Conservation (phyloP, 2,797 vertebrate species). For the Apodemus agrarius region DNA sequence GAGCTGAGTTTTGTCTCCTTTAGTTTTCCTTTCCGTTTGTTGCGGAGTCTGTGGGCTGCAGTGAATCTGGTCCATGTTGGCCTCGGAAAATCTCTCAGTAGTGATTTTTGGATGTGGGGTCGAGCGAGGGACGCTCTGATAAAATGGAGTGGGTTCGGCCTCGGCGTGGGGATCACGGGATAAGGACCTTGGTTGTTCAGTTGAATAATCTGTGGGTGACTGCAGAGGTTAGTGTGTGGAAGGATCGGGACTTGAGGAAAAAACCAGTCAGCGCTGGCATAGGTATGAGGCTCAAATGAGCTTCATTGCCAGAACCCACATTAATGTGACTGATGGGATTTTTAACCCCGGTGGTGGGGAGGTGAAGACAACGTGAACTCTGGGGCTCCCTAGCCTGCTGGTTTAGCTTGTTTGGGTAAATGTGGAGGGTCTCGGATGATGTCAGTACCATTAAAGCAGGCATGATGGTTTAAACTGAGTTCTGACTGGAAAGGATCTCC, state of each 20-base stretch:
- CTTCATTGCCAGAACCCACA: not conserved
- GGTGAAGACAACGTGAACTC: too few species aligned
- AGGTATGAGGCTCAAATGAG: not conserved
- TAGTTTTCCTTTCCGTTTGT: not conserved
- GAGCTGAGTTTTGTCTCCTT: slow-evolving; percentile 13
- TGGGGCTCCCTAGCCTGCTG: not conserved
- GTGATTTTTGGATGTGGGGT: accelerated
- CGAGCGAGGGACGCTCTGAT: accelerated
- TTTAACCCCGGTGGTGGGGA: not conserved
- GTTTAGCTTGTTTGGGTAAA: not conserved
- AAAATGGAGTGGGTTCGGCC: not conserved
- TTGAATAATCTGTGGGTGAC: not conserved
- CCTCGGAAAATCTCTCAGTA: not conserved
- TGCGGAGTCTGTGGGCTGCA: not conserved
- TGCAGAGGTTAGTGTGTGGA: not conserved
- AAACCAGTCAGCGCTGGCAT: not conserved
- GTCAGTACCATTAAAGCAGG: not conserved
- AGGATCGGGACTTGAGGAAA: too few species aligned
- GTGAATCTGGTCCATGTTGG: not conserved
- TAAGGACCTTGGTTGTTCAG: accelerated
- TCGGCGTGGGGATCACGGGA: accelerated
- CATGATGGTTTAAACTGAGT: not conserved
- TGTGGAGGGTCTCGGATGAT: not conserved
- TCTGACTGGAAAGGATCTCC: not conserved
- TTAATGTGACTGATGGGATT: not conserved